phyloP scores from a whole-genome alignment of 2,797 vertebrate genomes.

The Enteromius argenteus region DNA sequence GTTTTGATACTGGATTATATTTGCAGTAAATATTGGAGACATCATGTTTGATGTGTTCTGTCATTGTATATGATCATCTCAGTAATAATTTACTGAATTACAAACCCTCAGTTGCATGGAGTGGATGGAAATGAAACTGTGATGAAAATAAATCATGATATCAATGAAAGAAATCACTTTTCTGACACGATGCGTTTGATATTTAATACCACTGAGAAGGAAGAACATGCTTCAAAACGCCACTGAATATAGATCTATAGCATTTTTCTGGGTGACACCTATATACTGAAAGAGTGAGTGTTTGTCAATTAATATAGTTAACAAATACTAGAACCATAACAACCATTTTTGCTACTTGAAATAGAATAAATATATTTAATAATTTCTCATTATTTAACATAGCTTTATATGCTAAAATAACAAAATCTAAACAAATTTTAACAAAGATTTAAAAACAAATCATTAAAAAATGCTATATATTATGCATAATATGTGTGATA shows the following conservation, averaged over 20 bases:
- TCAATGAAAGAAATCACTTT: background rate
- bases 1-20: conserved; percentile 7
- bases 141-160: background rate
- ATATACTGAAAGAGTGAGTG: background rate
- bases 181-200: background rate
- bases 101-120: background rate
- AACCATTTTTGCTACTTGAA: too few species aligned
- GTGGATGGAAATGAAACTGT: background rate
- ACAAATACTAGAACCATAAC: too few species aligned
- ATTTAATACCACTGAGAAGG: background rate
- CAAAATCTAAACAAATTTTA: too few species aligned
- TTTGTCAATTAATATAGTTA: too few species aligned
- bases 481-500: too few species aligned
- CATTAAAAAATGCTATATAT: too few species aligned
- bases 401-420: background rate
- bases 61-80: background rate
- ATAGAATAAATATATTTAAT: too few species aligned
- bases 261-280: background rate
- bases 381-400: background rate
- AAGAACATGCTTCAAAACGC: background rate
- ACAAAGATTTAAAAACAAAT: too few species aligned
- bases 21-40: background rate
- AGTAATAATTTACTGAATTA: background rate
- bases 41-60: background rate
- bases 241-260: background rate